Conservation (phyloP, 2,113 vertebrate species). For the Pseudopodoces humilis region DNA sequence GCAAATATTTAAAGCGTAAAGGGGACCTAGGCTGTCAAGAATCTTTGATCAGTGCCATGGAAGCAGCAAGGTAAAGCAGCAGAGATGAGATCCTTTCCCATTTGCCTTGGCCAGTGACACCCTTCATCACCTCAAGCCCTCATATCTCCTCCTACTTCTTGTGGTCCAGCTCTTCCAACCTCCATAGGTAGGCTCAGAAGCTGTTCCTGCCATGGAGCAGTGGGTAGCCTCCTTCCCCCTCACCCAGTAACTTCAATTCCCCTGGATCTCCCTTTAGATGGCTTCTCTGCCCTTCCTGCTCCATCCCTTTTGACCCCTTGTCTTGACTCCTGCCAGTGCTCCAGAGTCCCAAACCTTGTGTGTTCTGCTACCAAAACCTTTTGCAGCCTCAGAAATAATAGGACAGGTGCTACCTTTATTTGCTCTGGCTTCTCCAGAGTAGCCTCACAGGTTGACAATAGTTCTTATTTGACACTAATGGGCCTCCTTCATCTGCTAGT, state of each 20-base stretch:
- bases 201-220: background rate
- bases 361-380: background rate
- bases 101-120: background rate
- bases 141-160: background rate
- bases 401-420: background rate
- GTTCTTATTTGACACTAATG: background rate
- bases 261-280: background rate
- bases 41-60: background rate
- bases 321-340: background rate
- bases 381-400: background rate
- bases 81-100: background rate
- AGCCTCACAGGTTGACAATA: fast-evolving
- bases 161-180: background rate
- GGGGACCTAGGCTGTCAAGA: background rate
- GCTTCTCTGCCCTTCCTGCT: background rate
- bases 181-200: background rate
- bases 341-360: background rate
- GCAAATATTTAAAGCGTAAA: background rate
- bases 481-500: background rate
- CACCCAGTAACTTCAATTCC: fast-evolving
- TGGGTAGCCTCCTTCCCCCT: background rate
- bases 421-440: background rate
- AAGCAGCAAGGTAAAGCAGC: fast-evolving
- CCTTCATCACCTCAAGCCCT: background rate
- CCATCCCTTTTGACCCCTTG: background rate